Base-by-base conservation (phyloP, 2,888 invertebrate species). In the Gari tellinella region DNA sequence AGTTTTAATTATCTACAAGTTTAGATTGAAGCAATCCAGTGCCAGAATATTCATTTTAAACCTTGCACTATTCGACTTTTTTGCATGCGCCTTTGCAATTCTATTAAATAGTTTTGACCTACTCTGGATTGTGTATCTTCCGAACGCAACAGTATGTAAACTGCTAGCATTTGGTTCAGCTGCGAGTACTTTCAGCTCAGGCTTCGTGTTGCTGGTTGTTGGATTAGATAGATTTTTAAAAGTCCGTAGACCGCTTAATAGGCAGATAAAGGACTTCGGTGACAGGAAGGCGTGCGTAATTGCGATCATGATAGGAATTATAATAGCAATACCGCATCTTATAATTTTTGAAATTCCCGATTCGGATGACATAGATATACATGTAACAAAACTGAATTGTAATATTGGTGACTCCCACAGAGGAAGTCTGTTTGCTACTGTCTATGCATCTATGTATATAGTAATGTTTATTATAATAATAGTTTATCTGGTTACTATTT, bases 241-340 rank as follows among this genome's bases (percentile, higher is more conserved):
- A 45, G 80, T 88, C 0, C 84, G 86, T 26, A 68, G 75, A 21
- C 87, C 86, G 2, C 64, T 86, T 4, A 80, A 79, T 46, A 68
- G 61, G 19, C 86, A 87, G 53, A 72, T 87, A 17, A 41, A 70
- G 1, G 64, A 76, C 14, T 68, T 70, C 15, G 72, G 81, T 17
- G 78, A 81, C 41, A 83, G 83, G 46, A 37, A 64, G 15, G 72
- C 77, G 0, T 82, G 82, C 62, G 0, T 68, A 2, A 51, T 82
- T 10, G 79, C 81, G 2, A 51, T 65, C 3, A 12, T 53, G 10
- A 56, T 56, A n/a, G 76, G 84, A 4, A 23, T 79, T 8, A n/a
- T 81, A 8, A 26, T 82, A 7, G 76, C 84, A 0, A 62, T 83
- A 46, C 82, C 85, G 12, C 79, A 85, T 49, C 75, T 72, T 1